Evolutionary conservation across 2,797 vertebrate genomes (phyloP).

Genomic region (Pelodytes ibericus): DNA sequence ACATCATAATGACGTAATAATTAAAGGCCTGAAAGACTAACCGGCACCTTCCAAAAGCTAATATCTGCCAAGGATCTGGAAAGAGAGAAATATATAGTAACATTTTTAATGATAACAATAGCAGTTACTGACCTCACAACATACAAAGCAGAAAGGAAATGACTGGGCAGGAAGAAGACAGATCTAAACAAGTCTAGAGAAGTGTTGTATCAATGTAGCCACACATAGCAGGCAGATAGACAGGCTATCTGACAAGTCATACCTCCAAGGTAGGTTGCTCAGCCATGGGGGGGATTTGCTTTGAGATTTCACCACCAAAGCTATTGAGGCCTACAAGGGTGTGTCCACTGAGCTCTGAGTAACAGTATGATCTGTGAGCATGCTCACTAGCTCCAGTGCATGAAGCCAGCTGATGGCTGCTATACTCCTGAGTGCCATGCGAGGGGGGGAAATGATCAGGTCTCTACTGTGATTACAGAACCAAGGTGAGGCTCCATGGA

Average conservation of each 20-base stretch:
- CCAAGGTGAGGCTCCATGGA: too few species aligned
- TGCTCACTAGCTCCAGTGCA: slow-evolving; percentile 48
- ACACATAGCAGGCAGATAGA: too few species aligned
- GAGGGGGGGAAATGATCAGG: background rate
- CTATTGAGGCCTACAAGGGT: slow-evolving; percentile 44
- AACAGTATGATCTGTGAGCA: slow-evolving; percentile 41
- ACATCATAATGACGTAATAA: too few species aligned
- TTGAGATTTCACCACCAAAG: slow-evolving; percentile 29
- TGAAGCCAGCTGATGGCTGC: slow-evolving; percentile 40
- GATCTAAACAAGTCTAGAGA: background rate
- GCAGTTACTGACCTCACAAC: background rate
- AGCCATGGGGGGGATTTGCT: slow-evolving; percentile 5
- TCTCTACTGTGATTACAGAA: too few species aligned
- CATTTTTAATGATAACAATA: too few species aligned
- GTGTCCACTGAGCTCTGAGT: slow-evolving; percentile 17
- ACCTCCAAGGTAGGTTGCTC: slow-evolving; percentile 17
- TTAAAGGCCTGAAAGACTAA: too few species aligned
- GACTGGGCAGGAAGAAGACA: background rate
- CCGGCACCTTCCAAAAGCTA: too few species aligned
- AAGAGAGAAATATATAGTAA: too few species aligned
- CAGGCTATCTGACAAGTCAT: background rate
- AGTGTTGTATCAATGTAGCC: too few species aligned
- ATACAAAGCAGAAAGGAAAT: background rate
- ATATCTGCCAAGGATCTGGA: too few species aligned
- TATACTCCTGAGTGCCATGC: background rate